These are phyloP conservation scores for Matsumyia berberina DNA, from an alignment of 2,888 invertebrate genomes.

Conservation along the genomic window DNA sequence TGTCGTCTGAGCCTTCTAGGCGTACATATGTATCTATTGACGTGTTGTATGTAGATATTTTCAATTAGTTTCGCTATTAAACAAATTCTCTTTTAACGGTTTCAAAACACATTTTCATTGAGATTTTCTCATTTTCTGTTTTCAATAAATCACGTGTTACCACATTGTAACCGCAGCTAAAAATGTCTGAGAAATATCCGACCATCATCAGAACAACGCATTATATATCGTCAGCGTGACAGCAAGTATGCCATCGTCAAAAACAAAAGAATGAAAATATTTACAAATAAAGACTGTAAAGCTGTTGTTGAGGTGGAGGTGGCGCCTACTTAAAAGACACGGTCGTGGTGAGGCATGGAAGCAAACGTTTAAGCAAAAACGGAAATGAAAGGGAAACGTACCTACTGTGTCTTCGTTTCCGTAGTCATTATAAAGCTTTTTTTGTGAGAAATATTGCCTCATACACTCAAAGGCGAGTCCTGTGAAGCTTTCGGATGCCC, in stretches of 20 bases:
- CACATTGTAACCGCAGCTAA: not conserved
- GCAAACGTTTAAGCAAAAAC: not conserved
- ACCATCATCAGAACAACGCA: conserved; percentile 23
- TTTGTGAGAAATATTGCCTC: not conserved
- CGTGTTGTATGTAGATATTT: conserved; percentile 24
- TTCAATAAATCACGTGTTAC: conserved; percentile 17
- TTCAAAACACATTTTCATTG: conserved; percentile 10
- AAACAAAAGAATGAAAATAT: conserved; percentile 15
- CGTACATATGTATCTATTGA: too few relatives aligned
- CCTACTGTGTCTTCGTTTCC: not conserved
- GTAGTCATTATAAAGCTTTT: not conserved
- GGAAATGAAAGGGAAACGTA: conserved; percentile 3
- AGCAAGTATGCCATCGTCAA: not conserved
- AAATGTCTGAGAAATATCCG: conserved; percentile 8
- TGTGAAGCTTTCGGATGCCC: not conserved
- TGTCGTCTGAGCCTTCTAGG: conserved; percentile 28
- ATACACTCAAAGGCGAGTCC: not conserved
- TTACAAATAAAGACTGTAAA: conserved; percentile 5
- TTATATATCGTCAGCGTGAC: conserved; percentile 12
- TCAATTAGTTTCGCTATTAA: conserved; percentile 54
- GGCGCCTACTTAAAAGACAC: not conserved
- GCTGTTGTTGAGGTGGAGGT: conserved; percentile 1
- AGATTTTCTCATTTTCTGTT: conserved; percentile 13
- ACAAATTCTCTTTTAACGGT: conserved; percentile 4
- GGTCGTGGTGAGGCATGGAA: not conserved